Evolutionary conservation across 2,888 invertebrate genomes (phyloP), one percentile per base, ranked within the genome.

Genomic region (Ligdia adustata): DNA sequence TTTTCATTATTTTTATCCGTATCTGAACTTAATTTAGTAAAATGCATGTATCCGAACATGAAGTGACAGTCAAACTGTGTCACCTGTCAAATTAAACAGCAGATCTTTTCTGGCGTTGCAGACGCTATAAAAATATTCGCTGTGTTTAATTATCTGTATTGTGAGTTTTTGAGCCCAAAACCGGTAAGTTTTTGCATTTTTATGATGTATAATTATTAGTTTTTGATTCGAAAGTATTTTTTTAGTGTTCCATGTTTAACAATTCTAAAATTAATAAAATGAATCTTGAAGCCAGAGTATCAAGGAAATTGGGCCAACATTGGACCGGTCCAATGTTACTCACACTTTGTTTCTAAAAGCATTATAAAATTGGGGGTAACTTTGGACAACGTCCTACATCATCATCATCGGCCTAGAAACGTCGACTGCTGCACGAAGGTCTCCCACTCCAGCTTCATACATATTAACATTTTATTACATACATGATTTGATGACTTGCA

Each of bases 241-340:
- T 31, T 33, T 41, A 3, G 4, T 41, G 16, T 6, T 16, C n/a
- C 26, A 40, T 9, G 40, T n/a, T 32, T 40, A 26, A 7, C 1
- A 40, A 40, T 26, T 4, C 24, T 16, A 40, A 15, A 40, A 40
- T 32, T 32, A 40, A 15, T 31, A 39, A 39, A 29, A 29, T 31
- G 1, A 22, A 39, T 39, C 5, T 39, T 39, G 39, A 39, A 39
- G 39, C 14, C 6, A 31, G n/a, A 39, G 31, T 39, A 31, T 31
- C 39, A 31, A 39, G 22, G 14, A 39, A 40, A 2, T 40, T 32
- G 24, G 32, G 32, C 9, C 24, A 32, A 40, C 40, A 40, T 32
- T 40, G 40, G 40, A 40, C 40, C 32, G 32, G 40, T 40, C 40
- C 18, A 39, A 39, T 31, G 39, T 39, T 31, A 39, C 39, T 14